phyloP scores from a whole-genome alignment of 2,113 vertebrate genomes.

The Catagonus wagneri region DNA sequence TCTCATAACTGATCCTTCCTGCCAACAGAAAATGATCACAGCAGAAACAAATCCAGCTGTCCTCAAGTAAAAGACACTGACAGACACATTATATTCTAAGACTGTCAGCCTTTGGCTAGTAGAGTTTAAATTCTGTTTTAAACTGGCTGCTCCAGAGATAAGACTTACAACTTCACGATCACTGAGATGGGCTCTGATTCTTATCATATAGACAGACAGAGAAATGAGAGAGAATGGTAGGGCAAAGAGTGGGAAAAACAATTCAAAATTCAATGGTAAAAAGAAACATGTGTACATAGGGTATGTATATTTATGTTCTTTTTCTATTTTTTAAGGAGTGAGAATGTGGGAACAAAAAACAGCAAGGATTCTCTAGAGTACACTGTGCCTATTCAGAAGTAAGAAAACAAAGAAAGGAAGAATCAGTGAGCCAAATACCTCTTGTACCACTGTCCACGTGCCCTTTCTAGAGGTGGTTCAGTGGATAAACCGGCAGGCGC shows the following conservation, averaged over 20 bases:
- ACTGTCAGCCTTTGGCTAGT: slow-evolving; percentile 60
- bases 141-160: slow-evolving; percentile 1
- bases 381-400: slow-evolving; percentile 55
- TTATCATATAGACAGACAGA: neutral
- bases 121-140: slow-evolving; percentile 40
- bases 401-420: slow-evolving; percentile 79
- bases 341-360: slow-evolving; percentile 76
- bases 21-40: slow-evolving; percentile 55
- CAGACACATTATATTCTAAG: neutral
- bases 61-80: slow-evolving; percentile 62
- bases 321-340: slow-evolving; percentile 57
- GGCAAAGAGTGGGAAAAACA: neutral
- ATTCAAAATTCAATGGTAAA: neutral
- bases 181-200: neutral
- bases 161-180: slow-evolving; percentile 21
- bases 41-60: slow-evolving; percentile 56
- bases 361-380: slow-evolving; percentile 62
- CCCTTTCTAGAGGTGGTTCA: slow-evolving; percentile 23
- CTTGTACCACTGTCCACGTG: slow-evolving; percentile 54
- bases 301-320: neutral
- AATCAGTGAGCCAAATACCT: slow-evolving; percentile 62
- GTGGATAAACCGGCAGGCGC: neutral
- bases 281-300: neutral
- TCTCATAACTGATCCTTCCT: slow-evolving; percentile 1
- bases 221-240: neutral